Evolutionary conservation across 1,140 invertebrate species (phyloP), one percentile per base, ranked within the genome.

Genomic region (Zaprionus capensis): DNA sequence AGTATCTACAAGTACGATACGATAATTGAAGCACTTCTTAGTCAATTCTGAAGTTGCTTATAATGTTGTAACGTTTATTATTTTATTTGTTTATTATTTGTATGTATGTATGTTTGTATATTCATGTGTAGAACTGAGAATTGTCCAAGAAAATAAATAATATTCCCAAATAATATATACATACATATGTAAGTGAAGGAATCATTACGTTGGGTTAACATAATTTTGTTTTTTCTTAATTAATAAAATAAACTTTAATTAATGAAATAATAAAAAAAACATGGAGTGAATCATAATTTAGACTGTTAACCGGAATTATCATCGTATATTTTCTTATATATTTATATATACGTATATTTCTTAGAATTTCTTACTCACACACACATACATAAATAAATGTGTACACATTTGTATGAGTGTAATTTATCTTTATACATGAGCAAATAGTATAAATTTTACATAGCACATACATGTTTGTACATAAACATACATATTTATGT

Each of bases 401-500:
- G 31, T 34, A 20, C n/a, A 38, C 36, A 38, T 51, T 26, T 17
- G n/a, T 26, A 36, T 38, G n/a, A 38, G 3, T 53, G 17, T 26
- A 9, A 51, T 1, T 20, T 20, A 3, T 22, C 17, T 41, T 41
- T 41, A 41, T 41, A 41, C 15, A n/a, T n/a, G 15, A 46, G 41
- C 41, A 46, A 46, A 17, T 46, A 46, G 41, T 46, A 46, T 46
- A 22, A 14, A 24, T 14, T 51, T 51, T 24, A 51, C 46, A 51
- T 51, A 24, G 46, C 26, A 49, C 17, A 12, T 46, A 24, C 2
- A 56, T 24, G n/a, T 61, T 59, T 22, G 20, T n/a, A 22, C 34
- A 58, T 51, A 49, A 11, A 26, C n/a, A 46, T 26, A 51, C 58
- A 46, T 31, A 58, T 49, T 62, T 62, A 31, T 49, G 34, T 11